Percentiles rank a stretch among this genome's conserved stretches.
These are phyloP conservation scores for Xestia c-nigrum DNA, from an alignment of 2,888 invertebrate genomes.

Conservation along the genomic window DNA sequence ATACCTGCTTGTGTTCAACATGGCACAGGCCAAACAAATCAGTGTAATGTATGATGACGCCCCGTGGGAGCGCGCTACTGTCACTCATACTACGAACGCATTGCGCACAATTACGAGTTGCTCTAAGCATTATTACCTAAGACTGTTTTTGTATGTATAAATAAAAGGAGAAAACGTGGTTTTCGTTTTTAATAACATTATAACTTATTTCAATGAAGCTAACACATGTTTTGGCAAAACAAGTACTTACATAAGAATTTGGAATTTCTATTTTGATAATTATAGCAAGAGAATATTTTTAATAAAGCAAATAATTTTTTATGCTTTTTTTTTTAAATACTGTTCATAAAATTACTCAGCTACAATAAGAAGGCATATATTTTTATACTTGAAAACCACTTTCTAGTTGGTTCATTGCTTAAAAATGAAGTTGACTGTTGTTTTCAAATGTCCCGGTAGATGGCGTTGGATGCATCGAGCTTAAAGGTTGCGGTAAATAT, in stretches of 20 bases:
- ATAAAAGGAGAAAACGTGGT: not conserved
- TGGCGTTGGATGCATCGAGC: constrained; percentile 37
- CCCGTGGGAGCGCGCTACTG: constrained; percentile 62
- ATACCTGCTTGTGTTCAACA: constrained; percentile 25
- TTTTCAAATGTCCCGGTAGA: constrained; percentile 25
- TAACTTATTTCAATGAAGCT: not conserved
- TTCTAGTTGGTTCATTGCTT: not conserved
- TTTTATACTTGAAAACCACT: not conserved
- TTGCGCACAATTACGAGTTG: constrained; percentile 56
- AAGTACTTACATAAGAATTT: not conserved
- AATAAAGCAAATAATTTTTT: too few species aligned
- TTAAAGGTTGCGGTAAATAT: not conserved
- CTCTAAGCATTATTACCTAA: constrained; percentile 4
- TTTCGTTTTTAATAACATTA: not conserved
- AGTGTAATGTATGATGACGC: constrained; percentile 45
- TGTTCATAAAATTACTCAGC: not conserved
- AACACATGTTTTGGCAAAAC: not conserved
- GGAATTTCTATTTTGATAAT: too few species aligned
- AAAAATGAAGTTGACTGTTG: not conserved
- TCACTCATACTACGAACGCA: constrained; percentile 65
- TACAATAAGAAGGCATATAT: not conserved
- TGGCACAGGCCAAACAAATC: constrained; percentile 31
- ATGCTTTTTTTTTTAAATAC: not conserved
- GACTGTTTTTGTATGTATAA: constrained; percentile 9
- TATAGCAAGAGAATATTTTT: too few species aligned